Conservation (phyloP, 2,113 vertebrate species). For the Proterorhinus semilunaris region DNA sequence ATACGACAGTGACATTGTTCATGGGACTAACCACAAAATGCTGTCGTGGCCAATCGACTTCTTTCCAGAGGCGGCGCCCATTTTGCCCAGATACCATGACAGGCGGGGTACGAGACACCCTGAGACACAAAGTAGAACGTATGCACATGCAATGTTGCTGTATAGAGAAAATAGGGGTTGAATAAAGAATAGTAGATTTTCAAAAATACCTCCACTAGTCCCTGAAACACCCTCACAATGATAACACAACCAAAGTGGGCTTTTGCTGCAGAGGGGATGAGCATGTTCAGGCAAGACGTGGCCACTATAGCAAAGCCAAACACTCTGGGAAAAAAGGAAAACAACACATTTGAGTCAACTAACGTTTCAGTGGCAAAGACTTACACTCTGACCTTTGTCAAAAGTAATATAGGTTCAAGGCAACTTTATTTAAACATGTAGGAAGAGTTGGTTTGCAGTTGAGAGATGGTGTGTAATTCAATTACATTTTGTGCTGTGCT, state of each 20-base stretch:
- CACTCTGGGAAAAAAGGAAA: conserved; percentile 73
- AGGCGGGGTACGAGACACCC: conserved; percentile 92
- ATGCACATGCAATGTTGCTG: not conserved
- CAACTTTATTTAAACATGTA: too few relatives aligned
- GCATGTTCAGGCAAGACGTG: conserved; percentile 88
- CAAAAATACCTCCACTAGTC: conserved; percentile 85
- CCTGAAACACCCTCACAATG: conserved; percentile 86
- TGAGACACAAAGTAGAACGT: conserved; percentile 35
- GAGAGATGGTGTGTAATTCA: too few relatives aligned
- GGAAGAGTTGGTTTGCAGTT: too few relatives aligned
- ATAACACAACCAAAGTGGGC: conserved; percentile 89
- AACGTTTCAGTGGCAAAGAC: not conserved
- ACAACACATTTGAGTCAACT: not conserved
- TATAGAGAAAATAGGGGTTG: not conserved
- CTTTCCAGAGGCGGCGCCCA: conserved; percentile 86
- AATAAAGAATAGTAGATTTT: not conserved
- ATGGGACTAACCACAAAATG: conserved; percentile 80
- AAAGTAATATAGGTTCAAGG: too few relatives aligned
- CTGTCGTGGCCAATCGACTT: conserved; percentile 84
- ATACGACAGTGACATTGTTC: not conserved
- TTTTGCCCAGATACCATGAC: conserved; percentile 91
- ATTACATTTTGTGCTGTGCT: too few relatives aligned
- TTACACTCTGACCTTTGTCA: not conserved
- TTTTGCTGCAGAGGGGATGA: conserved; percentile 86
- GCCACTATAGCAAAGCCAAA: conserved; percentile 92